Conservation (phyloP, 2,113 vertebrate species). For the Tragelaphus imberbis region DNA sequence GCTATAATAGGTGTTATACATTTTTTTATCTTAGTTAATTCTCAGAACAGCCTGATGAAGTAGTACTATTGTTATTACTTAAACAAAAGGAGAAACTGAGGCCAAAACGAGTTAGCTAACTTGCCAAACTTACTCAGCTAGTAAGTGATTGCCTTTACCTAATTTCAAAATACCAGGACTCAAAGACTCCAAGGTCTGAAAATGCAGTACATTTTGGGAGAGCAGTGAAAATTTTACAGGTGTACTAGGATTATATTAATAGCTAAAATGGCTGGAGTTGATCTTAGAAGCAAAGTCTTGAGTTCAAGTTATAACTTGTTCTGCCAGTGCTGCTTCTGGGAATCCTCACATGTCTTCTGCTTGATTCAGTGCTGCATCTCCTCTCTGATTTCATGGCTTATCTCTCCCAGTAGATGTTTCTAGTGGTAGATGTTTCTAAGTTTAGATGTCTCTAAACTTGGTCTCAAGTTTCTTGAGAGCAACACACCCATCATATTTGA, state of each 20-base stretch:
- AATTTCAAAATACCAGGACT: background rate
- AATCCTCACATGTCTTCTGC: background rate
- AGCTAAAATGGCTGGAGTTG: background rate
- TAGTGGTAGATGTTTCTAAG: background rate
- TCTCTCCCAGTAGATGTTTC: background rate
- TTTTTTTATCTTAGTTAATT: slow-evolving; percentile 18
- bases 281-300: background rate
- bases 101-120: background rate
- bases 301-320: background rate
- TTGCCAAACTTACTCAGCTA: background rate
- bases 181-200: background rate
- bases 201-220: background rate
- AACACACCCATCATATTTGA: background rate
- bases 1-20: background rate
- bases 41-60: slow-evolving; percentile 6
- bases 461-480: background rate
- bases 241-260: background rate
- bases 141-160: background rate
- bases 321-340: background rate
- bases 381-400: background rate
- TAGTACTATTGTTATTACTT: background rate
- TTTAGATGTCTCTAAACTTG: background rate
- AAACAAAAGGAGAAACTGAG: slow-evolving; percentile 2
- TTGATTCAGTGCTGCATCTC: background rate
- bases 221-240: background rate